A percentile compares a stretch with the other conserved stretches of the same genome.
phyloP scores from a whole-genome alignment of 2,888 invertebrate species.

The Noctuana brunneofusca region DNA sequence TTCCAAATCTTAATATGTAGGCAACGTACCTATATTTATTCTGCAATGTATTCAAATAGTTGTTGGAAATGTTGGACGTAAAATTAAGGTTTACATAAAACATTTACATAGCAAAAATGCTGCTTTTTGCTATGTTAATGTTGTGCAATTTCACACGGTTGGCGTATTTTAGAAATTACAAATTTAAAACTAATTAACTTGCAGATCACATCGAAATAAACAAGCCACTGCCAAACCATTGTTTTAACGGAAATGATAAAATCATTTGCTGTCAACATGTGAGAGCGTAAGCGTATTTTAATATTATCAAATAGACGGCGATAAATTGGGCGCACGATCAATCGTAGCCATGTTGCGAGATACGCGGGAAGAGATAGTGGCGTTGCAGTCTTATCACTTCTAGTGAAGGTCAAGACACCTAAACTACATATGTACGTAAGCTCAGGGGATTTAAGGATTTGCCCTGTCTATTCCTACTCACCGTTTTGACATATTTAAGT shows the following conservation, averaged over 20 bases:
- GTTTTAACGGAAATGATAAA: constrained; percentile 44
- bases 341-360: constrained; percentile 62
- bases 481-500: constrained; percentile 25
- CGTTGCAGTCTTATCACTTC: constrained; percentile 67
- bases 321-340: constrained; percentile 70
- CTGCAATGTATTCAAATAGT: no score
- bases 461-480: constrained; percentile 20
- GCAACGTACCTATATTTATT: no score
- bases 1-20: no score
- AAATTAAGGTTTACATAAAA: no score
- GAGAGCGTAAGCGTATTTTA: constrained; percentile 71
- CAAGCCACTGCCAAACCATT: constrained; percentile 39
- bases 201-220: constrained; percentile 41
- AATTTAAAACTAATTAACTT: background rate
- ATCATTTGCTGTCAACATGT: constrained; percentile 61
- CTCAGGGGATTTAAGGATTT: constrained; percentile 28
- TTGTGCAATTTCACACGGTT: background rate
- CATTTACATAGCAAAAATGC: background rate
- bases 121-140: no score
- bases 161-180: background rate
- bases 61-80: no score
- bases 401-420: constrained; percentile 59
- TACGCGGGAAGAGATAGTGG: constrained; percentile 58
- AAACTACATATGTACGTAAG: constrained; percentile 36
- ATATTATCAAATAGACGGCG: constrained; percentile 70